Base-by-base conservation (phyloP, 2,113 vertebrate species). In the Sardina pilchardus region DNA sequence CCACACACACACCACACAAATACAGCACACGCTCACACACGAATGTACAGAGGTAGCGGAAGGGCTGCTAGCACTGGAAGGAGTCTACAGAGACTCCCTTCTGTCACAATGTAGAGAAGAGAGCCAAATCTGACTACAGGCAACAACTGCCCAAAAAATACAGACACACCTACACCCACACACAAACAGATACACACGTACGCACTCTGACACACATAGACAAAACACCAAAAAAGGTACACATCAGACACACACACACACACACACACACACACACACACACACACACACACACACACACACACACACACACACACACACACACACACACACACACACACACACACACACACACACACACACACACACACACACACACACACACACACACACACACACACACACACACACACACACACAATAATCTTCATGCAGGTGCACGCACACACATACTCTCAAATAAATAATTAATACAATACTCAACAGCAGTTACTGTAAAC, bases 151-250 rank as follows among this genome's bases (percentile, higher is more conserved):
- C 67, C 26, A 36, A 78, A 19, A 75, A 39, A 39, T 14, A 78
- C 71, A 78, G 10, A 24, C 19, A 59, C 53, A 59, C 30, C 14
- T 17, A 2, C 14, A 36, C 34, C 24, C 71, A 36, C 71, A 34
- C 34, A 78, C 14, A 56, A 56, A 56, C 3, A 56, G 24, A 63
- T 7, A 63, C 59, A 63, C 59, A 63, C 59, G 81, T 50, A 89
- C 81, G 85, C 86, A 56, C 82, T 84, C 86, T 82, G 88, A 85
- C 86, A 86, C 36, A 85, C 84, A 84, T 50, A 50, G 48, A 83
- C 81, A 53, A 53, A 16, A 67, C 59, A 26, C 26, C 5, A 5
- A 26, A n/a, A 12, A 6, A 63, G 21, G 4, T 26, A 63, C 21
- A n/a, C 53, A n/a, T 16, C 59, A 53, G 14, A 14, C n/a, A 63